Conservation (phyloP, 1,140 invertebrate genomes). For the Asobara japonica region DNA sequence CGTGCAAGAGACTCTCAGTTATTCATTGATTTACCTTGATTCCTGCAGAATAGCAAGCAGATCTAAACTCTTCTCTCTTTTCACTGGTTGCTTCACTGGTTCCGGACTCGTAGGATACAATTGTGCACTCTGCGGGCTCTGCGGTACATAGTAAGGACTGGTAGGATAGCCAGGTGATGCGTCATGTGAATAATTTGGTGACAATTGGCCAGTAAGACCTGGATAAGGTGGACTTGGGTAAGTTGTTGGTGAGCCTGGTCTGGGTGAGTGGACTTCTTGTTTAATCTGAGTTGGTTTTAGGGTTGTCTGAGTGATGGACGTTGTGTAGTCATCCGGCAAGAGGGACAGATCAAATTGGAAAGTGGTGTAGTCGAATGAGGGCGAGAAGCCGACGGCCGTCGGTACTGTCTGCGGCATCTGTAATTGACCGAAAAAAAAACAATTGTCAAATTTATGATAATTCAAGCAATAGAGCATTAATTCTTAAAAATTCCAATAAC, state of each 20-base stretch:
- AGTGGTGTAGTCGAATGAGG: conserved; percentile 74
- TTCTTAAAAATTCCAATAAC: neutral
- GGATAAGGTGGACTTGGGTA: conserved; percentile 70
- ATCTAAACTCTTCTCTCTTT: conserved; percentile 66
- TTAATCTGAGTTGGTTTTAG: conserved; percentile 60
- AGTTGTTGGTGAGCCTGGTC: conserved; percentile 59
- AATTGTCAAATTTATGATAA: conserved; percentile 2
- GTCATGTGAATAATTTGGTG: conserved; percentile 69
- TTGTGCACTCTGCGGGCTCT: conserved; percentile 65
- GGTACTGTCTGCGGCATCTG: conserved; percentile 88
- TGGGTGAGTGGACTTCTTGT: conserved; percentile 58
- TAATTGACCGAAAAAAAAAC: conserved; percentile 47
- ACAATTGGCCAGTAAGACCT: conserved; percentile 66
- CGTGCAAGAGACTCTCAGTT: no score
- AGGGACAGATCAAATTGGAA: conserved; percentile 81
- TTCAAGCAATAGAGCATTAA: neutral
- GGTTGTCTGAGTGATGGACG: conserved; percentile 41
- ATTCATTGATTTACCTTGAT: conserved; percentile 54
- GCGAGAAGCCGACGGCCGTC: conserved; percentile 74
- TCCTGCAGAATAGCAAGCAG: conserved; percentile 65
- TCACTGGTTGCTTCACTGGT: conserved; percentile 61
- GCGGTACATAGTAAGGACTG: conserved; percentile 68
- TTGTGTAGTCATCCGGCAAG: conserved; percentile 71
- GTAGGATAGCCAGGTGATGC: conserved; percentile 72
- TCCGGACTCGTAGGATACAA: conserved; percentile 68